Evolutionary conservation across 2,113 vertebrate species (phyloP).

Genomic region (Zosterops lateralis): DNA sequence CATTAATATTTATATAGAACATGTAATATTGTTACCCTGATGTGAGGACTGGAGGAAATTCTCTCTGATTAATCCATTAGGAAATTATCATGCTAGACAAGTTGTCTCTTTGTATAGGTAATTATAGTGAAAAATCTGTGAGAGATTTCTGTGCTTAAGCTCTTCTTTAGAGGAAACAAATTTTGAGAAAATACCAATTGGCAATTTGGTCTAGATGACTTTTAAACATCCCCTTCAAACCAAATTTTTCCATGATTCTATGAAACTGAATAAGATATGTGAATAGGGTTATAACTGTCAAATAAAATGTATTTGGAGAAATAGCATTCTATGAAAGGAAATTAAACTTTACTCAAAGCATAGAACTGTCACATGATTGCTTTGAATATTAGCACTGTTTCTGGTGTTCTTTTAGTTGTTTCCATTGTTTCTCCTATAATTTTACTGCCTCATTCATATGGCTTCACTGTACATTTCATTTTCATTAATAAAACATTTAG

Average conservation of each 20-base stretch:
- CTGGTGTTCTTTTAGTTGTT: not conserved
- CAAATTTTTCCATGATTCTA: not conserved
- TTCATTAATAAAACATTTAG: not conserved
- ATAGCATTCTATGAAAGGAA: not conserved
- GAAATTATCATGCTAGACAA: not conserved
- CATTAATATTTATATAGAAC: not conserved
- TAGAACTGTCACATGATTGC: not conserved
- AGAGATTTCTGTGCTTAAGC: not conserved
- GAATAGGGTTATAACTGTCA: not conserved
- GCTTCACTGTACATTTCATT: not conserved
- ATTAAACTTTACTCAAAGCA: not conserved
- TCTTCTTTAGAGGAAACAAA: not conserved
- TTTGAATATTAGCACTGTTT: not conserved
- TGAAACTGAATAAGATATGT: not conserved
- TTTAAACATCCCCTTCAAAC: not conserved
- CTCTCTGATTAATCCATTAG: not conserved
- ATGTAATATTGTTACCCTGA: rapidly evolving
- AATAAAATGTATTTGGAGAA: not conserved
- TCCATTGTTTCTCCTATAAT: not conserved
- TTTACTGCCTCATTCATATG: not conserved
- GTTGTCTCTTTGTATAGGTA: not conserved
- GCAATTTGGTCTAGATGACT: not conserved
- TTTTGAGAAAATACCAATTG: not conserved
- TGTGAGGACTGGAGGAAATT: not conserved
- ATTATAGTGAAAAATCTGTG: not conserved